Conservation (phyloP, 2,113 vertebrate species). For the Brachyhypopomus gauderio region DNA sequence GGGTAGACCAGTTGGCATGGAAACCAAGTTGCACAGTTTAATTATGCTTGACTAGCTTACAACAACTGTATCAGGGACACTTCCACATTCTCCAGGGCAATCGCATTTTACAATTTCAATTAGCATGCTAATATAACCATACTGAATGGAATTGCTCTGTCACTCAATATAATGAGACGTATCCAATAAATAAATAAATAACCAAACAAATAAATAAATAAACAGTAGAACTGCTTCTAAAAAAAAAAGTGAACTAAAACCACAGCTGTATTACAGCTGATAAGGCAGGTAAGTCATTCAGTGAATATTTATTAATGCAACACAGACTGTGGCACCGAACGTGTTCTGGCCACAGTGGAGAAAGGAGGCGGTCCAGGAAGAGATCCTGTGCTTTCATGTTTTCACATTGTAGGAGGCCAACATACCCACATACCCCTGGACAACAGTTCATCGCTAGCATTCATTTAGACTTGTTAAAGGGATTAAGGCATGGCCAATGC, state of each 20-base stretch:
- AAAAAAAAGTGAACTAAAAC: conserved; percentile 39
- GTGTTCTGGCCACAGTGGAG: neutral
- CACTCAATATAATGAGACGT: conserved; percentile 53
- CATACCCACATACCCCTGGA: no score
- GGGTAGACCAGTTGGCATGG: conserved; percentile 44
- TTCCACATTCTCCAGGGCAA: conserved; percentile 50
- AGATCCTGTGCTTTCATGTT: neutral
- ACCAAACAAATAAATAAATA: conserved; percentile 27
- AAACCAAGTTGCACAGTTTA: conserved; percentile 50
- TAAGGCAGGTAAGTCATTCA: conserved; percentile 44
- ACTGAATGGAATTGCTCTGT: conserved; percentile 49
- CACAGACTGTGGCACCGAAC: neutral
- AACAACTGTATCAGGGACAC: conserved; percentile 50
- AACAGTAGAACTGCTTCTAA: conserved; percentile 19
- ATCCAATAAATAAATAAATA: conserved; percentile 20
- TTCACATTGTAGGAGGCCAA: neutral
- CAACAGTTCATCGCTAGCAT: no score
- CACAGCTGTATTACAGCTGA: conserved; percentile 47
- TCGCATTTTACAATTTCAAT: conserved; percentile 54
- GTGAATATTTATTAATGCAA: conserved; percentile 9
- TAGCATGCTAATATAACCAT: conserved; percentile 56
- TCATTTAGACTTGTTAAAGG: neutral
- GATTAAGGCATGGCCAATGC: neutral
- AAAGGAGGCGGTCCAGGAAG: neutral
- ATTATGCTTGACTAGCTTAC: conserved; percentile 53